Evolutionary conservation across 1,140 invertebrate genomes (phyloP).

Genomic region (Temnothorax nylanderi): DNA sequence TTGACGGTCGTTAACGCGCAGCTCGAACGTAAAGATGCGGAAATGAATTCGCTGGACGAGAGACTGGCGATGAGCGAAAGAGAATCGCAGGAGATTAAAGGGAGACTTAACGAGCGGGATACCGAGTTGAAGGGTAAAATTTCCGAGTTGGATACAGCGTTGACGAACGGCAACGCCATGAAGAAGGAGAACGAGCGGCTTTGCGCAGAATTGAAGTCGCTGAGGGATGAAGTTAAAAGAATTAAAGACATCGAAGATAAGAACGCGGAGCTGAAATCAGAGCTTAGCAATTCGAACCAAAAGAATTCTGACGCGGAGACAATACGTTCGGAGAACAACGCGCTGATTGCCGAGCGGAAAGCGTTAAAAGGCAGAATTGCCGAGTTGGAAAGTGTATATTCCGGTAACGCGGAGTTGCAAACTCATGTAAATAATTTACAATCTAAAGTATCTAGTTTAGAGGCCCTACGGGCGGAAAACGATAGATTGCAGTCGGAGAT

Average conservation of each 20-base stretch:
- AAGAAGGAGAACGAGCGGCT: constrained; percentile 57
- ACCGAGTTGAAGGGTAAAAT: constrained; percentile 58
- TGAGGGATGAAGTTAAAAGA: constrained; percentile 36
- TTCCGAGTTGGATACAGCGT: constrained; percentile 47
- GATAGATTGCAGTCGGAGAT: constrained; percentile 45
- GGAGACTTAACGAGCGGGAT: constrained; percentile 68
- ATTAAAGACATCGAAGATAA: constrained; percentile 68
- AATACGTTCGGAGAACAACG: constrained; percentile 20
- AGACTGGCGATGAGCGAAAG: constrained; percentile 68
- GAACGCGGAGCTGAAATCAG: constrained; percentile 42
- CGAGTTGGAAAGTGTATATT: constrained; percentile 46
- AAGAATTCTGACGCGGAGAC: constrained; percentile 21
- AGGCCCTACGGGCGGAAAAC: constrained; percentile 53
- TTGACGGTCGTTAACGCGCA: constrained; percentile 49
- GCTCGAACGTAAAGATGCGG: constrained; percentile 28
- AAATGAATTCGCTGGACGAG: constrained; percentile 63
- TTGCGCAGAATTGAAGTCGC: not conserved
- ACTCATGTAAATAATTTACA: constrained; percentile 55
- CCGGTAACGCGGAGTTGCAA: constrained; percentile 26
- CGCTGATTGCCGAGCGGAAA: constrained; percentile 27
- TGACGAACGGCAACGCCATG: constrained; percentile 45
- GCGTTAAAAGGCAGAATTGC: constrained; percentile 43
- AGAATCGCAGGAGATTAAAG: constrained; percentile 69
- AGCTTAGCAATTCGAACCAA: constrained; percentile 48
- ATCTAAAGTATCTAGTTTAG: constrained; percentile 49